These are phyloP conservation scores for Diphyllodes magnificus DNA, from an alignment of 2,113 vertebrate species.

Conservation along the genomic window DNA sequence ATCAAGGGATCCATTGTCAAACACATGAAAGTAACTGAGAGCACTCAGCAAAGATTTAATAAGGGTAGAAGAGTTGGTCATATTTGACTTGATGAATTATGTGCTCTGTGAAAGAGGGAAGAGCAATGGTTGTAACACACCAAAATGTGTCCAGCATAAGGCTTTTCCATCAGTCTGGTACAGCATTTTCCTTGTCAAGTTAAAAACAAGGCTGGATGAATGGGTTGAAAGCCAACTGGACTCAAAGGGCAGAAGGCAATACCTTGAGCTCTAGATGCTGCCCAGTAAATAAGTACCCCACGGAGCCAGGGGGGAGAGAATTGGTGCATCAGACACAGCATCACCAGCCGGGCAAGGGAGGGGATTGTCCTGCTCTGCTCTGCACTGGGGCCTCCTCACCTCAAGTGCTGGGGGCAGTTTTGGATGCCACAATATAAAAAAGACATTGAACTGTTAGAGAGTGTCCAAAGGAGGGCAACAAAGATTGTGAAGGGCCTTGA, in stretches of 20 bases:
- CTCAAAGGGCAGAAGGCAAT: background rate
- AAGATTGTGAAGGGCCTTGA: background rate
- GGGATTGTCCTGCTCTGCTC: rapidly evolving
- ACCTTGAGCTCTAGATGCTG: background rate
- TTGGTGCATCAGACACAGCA: background rate
- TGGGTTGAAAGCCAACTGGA: background rate
- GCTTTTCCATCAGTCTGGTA: background rate
- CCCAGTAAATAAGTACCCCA: background rate
- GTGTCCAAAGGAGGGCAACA: background rate
- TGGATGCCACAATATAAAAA: background rate
- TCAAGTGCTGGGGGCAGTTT: background rate
- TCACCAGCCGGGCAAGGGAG: background rate
- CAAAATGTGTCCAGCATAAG: background rate
- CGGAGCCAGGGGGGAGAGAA: background rate
- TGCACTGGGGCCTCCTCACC: background rate
- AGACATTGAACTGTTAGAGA: background rate
- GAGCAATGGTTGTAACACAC: background rate
- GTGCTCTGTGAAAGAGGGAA: background rate
- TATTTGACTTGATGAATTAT: rapidly evolving
- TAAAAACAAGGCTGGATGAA: background rate
- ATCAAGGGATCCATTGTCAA: background rate
- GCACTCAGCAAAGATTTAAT: background rate
- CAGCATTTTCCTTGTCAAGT: background rate
- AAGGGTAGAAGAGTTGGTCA: background rate
- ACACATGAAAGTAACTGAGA: background rate